These are phyloP conservation scores for Phortica magna DNA, from an alignment of 2,888 invertebrate genomes.

Conservation along the genomic window DNA sequence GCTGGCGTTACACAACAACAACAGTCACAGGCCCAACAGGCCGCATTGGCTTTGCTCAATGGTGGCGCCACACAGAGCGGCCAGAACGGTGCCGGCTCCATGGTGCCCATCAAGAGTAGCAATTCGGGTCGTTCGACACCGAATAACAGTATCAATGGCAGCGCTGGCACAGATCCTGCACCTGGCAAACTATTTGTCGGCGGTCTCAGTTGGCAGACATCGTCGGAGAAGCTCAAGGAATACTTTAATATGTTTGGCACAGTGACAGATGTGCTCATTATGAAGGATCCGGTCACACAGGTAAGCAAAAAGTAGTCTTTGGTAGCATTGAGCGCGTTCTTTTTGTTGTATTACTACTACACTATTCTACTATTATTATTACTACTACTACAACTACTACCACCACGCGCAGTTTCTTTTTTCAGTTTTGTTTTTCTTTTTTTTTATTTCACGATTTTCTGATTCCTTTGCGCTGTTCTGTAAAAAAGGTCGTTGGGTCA, in stretches of 20 bases:
- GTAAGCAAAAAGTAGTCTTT: conserved; percentile 79
- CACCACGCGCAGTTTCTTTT: conserved; percentile 3
- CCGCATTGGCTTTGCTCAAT: conserved; percentile 53
- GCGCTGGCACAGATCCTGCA: conserved; percentile 82
- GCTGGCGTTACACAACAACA: conserved; percentile 42
- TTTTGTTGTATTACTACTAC: conserved; percentile 25
- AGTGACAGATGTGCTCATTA: conserved; percentile 93
- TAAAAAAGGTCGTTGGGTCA: too few relatives aligned
- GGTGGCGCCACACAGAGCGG: conserved; percentile 34
- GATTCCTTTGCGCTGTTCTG: conserved; percentile 3
- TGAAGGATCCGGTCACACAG: conserved; percentile 97
- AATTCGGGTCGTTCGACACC: conserved; percentile 89
- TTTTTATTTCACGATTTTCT: conserved; percentile 25
- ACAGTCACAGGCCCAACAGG: conserved; percentile 47
- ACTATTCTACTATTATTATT: conserved; percentile 30
- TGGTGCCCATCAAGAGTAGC: conserved; percentile 78
- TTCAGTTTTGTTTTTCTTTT: conserved; percentile 8
- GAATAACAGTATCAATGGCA: conserved; percentile 79
- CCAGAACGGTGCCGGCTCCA: conserved; percentile 40
- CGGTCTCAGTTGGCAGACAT: conserved; percentile 95
- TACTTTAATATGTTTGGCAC: conserved; percentile 95
- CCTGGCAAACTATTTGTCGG: conserved; percentile 94
- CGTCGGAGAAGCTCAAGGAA: conserved; percentile 93
- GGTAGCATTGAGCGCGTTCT: background rate
- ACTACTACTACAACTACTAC: background rate